A percentile compares a stretch with the other conserved stretches of the same genome.
Evolutionary conservation across 2,113 vertebrate species (phyloP).

Genomic region (Madoqua kirkii): DNA sequence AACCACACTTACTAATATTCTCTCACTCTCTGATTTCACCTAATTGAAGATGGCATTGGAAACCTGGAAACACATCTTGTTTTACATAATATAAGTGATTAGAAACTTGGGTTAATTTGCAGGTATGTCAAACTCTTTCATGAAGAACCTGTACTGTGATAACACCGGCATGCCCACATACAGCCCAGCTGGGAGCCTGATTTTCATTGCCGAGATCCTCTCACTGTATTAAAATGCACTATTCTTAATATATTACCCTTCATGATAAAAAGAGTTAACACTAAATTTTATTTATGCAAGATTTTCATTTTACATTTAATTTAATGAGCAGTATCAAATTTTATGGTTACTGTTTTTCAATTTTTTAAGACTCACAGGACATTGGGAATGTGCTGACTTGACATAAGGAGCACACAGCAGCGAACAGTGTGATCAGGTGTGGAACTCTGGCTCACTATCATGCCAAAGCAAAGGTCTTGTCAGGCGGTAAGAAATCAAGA

Average conservation of each 20-base stretch:
- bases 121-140: background rate
- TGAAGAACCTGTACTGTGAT: background rate
- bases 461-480: conserved; percentile 31
- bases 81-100: background rate
- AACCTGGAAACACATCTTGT: background rate
- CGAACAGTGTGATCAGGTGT: background rate
- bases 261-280: conserved; percentile 42
- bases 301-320: conserved; percentile 68
- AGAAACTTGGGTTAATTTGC: background rate
- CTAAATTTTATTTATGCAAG: conserved; percentile 67
- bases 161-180: background rate
- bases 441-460: background rate
- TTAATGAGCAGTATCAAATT: conserved; percentile 66
- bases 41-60: background rate
- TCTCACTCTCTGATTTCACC: background rate
- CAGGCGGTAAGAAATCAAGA: conserved; percentile 27
- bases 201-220: background rate
- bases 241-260: conserved; percentile 53
- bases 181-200: background rate
- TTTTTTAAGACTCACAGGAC: conserved; percentile 44
- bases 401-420: background rate
- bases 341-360: conserved; percentile 66
- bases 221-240: background rate
- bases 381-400: conserved; percentile 56
- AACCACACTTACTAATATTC: background rate